Conservation (phyloP, 2,797 vertebrate genomes). For the Gymnothorax reevesii region DNA sequence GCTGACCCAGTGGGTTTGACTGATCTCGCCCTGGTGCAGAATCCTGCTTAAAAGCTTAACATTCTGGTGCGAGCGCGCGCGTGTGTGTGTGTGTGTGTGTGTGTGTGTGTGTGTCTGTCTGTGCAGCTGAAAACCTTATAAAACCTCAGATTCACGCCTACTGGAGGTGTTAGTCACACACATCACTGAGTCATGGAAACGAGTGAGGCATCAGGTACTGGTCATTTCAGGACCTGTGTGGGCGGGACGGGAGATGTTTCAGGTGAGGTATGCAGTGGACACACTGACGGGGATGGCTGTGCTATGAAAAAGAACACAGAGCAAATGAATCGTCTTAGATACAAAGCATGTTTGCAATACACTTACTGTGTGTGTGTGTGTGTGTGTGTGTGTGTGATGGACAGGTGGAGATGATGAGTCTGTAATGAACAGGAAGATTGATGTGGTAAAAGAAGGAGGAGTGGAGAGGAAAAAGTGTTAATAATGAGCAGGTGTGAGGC, state of each 20-base stretch:
- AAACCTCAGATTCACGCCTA: not conserved
- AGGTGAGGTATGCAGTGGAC: not conserved
- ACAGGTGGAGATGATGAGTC: not conserved
- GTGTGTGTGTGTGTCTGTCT: not conserved
- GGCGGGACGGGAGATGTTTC: not conserved
- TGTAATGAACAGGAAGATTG: not conserved
- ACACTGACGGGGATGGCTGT: not conserved
- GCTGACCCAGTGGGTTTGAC: not conserved
- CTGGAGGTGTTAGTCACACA: constrained; percentile 28
- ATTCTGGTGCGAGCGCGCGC: not conserved
- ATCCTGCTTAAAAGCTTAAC: not conserved
- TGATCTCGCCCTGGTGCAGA: not conserved
- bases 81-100: not conserved
- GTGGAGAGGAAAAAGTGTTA: constrained; percentile 19
- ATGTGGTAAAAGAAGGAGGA: not conserved
- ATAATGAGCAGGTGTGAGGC: constrained; percentile 7
- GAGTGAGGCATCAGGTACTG: not conserved
- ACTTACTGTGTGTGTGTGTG: constrained; percentile 24
- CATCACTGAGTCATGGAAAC: not conserved
- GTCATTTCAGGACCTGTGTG: not conserved
- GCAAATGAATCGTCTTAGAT: not conserved
- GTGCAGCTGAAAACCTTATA: constrained; percentile 11
- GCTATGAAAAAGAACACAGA: constrained; percentile 46
- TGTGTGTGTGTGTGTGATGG: constrained; percentile 15
- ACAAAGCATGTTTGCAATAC: constrained; percentile 22